Conservation (phyloP, 2,888 invertebrate genomes). For the Alcis repandata region DNA sequence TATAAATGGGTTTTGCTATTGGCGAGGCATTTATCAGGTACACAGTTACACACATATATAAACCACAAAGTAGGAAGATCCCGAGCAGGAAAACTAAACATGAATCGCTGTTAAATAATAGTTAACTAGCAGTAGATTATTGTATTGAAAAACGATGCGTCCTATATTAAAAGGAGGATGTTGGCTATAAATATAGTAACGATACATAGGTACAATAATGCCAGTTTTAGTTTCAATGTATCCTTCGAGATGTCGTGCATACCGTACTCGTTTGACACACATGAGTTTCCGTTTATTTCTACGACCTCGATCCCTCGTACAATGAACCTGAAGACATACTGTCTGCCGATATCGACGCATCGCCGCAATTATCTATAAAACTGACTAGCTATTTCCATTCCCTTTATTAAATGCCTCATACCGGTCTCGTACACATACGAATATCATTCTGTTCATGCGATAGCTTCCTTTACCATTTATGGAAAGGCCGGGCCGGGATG, state of each 20-base stretch:
- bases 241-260: conserved; percentile 40
- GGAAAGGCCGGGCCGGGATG: not conserved
- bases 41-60: not conserved
- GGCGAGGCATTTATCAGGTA: not conserved
- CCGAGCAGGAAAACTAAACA: conserved; percentile 11
- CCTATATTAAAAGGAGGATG: conserved; percentile 9
- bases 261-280: conserved; percentile 59
- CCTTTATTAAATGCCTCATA: not conserved
- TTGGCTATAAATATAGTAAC: conserved; percentile 11
- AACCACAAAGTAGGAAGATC: not conserved
- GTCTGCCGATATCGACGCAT: conserved; percentile 54
- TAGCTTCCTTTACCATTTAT: conserved; percentile 4
- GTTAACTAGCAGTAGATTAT: not conserved
- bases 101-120: not conserved
- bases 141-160: conserved; percentile 5
- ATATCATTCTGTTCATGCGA: no score
- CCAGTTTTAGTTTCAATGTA: conserved; percentile 44
- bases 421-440: no score
- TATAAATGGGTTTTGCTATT: not conserved
- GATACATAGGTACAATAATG: conserved; percentile 1
- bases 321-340: conserved; percentile 71
- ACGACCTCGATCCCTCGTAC: conserved; percentile 61
- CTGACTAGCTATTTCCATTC: conserved; percentile 11
- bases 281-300: conserved; percentile 69
- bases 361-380: conserved; percentile 29